Conservation (phyloP, 2,797 vertebrate species). For the Enteromius viviparus region DNA sequence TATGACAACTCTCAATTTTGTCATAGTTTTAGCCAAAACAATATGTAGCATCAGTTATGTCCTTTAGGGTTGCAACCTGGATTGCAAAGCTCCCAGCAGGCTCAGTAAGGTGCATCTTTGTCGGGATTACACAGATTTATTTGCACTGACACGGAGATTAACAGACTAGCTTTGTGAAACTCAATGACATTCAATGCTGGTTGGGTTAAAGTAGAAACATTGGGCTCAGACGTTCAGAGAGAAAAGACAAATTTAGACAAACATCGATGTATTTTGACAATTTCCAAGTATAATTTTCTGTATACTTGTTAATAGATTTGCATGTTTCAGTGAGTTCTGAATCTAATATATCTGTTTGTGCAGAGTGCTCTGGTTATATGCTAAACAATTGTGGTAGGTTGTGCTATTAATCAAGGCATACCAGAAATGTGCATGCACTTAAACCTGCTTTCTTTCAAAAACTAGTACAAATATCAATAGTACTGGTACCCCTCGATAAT, state of each 20-base stretch:
- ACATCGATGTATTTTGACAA: neutral
- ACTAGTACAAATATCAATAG: neutral
- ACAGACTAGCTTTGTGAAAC: constrained; percentile 36
- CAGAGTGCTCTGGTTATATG: neutral
- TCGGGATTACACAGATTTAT: constrained; percentile 52
- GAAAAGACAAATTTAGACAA: neutral
- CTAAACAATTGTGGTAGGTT: neutral
- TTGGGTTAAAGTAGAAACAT: neutral
- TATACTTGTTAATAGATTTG: neutral
- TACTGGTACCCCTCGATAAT: neutral
- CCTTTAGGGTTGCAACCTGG: constrained; percentile 7
- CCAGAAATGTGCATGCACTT: neutral
- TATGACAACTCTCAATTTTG: neutral
- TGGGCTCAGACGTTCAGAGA: neutral
- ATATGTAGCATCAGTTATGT: neutral
- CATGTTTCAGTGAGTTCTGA: neutral
- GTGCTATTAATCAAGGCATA: neutral
- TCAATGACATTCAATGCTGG: constrained; percentile 16
- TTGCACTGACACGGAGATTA: constrained; percentile 51
- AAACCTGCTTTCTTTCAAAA: neutral
- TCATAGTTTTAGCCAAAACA: neutral
- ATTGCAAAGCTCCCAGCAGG: constrained; percentile 13
- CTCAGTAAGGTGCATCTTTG: constrained; percentile 30
- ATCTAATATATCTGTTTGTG: neutral
- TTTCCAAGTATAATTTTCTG: neutral